A percentile compares a stretch with the other conserved stretches of the same genome.
These are phyloP conservation scores for Pseudoips prasinana DNA, from an alignment of 2,888 invertebrate genomes.

Conservation along the genomic window DNA sequence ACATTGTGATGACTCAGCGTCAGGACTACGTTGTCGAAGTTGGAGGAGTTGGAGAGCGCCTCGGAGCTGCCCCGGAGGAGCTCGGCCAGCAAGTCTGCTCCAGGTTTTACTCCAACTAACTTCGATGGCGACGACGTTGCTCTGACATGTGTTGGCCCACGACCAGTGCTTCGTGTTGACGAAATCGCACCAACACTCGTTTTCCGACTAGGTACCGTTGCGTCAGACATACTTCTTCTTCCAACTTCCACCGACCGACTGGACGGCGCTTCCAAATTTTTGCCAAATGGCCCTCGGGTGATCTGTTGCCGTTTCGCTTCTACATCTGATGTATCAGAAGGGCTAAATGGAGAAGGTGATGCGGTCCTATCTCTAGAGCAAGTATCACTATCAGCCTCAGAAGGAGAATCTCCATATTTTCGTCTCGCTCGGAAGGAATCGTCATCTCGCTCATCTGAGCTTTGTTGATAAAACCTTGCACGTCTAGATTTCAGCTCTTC, in stretches of 20 bases:
- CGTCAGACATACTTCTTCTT: slow-evolving; percentile 70
- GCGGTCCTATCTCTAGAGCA: slow-evolving; percentile 81
- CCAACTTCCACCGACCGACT: slow-evolving; percentile 81
- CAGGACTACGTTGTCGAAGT: slow-evolving; percentile 76
- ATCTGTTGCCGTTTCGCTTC: slow-evolving; percentile 77
- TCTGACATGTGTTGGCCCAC: slow-evolving; percentile 85
- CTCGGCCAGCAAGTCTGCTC: slow-evolving; percentile 87
- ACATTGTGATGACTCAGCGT: slow-evolving; percentile 77
- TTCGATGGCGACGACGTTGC: slow-evolving; percentile 91
- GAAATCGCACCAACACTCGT: slow-evolving; percentile 82
- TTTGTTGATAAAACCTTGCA: slow-evolving; percentile 85
- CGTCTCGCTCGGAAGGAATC: slow-evolving; percentile 61
- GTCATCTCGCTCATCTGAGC: slow-evolving; percentile 89
- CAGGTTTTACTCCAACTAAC: slow-evolving; percentile 83
- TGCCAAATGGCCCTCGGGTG: slow-evolving; percentile 85
- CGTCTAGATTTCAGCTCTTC: slow-evolving; percentile 67
- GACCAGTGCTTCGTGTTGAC: slow-evolving; percentile 58
- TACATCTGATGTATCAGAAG: slow-evolving; percentile 83
- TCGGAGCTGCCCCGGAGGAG: slow-evolving; percentile 91
- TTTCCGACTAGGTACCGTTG: slow-evolving; percentile 81
- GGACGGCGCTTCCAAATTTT: slow-evolving; percentile 67
- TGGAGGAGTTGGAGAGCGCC: slow-evolving; percentile 84
- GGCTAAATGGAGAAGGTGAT: slow-evolving; percentile 83
- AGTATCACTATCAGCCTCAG: slow-evolving; percentile 87
- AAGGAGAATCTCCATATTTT: slow-evolving; percentile 84